Base-by-base conservation (phyloP, 2,888 invertebrate species). In the Gortyna flavago region DNA sequence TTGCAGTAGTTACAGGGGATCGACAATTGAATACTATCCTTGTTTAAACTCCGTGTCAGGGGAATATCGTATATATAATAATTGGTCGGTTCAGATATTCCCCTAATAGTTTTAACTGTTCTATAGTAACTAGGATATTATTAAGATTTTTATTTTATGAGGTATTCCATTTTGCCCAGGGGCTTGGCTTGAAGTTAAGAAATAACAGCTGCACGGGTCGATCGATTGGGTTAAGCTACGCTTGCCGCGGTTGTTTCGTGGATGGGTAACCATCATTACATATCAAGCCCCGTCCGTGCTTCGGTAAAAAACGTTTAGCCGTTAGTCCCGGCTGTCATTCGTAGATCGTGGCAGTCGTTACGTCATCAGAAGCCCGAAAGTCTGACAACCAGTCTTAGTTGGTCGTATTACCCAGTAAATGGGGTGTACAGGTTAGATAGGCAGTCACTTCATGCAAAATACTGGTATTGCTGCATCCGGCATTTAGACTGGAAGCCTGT, bases 1-100 rank as follows among this genome's bases (percentile, higher is more conserved):
- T 72, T 51, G 29, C 38, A 51, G 51, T 71, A 25, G 72, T 51
- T 38, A 72, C 29, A 11, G 29, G 16, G 51, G 72, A 71, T 71
- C 29, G 38, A 18, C 18, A 32, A 73, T 72, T 72, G 29, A 73
- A 72, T 73, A 29, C 29, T 41, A 72, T 41, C 7, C 18, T 73
- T 72, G 73, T 72, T 73, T 54, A 54, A 72, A 54, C 38, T 72
- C 38, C 38, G 29, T 51, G 72, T 0, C 72, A 16, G 29, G 72
- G 38, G 38, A 72, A 72, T 71, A n/a, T n/a, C n/a, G n/a, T n/a
- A n/a, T n/a, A n/a, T n/a, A n/a, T n/a, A n/a, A n/a, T n/a, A n/a
- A n/a, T n/a, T n/a, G n/a, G n/a, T n/a, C n/a, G n/a, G n/a, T n/a
- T n/a, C n/a, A n/a, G n/a, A n/a, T n/a, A n/a, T n/a, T n/a, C n/a